These are phyloP conservation scores for Urocynchramus pylzowi DNA, from an alignment of 2,113 vertebrate genomes.

Conservation along the genomic window DNA sequence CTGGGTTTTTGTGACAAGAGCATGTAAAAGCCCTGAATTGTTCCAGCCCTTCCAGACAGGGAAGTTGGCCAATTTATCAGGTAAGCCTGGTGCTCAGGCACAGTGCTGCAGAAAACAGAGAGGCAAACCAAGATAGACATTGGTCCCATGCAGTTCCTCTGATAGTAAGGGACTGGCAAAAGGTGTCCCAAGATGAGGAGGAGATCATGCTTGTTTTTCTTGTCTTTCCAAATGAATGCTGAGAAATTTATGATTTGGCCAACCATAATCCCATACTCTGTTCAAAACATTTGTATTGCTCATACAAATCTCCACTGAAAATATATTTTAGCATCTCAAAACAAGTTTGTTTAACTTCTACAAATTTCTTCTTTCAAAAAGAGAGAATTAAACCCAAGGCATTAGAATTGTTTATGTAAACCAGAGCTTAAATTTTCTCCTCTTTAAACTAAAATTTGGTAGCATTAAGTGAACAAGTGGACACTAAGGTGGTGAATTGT, in stretches of 20 bases:
- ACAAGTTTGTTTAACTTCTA: not conserved
- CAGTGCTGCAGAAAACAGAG: not conserved
- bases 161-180: not conserved
- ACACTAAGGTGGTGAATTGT: not conserved
- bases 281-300: not conserved
- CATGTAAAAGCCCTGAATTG: not conserved
- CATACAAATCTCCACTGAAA: not conserved
- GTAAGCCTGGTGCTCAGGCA: not conserved
- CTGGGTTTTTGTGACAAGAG: not conserved
- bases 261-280: not conserved
- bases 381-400: not conserved
- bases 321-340: not conserved
- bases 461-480: not conserved
- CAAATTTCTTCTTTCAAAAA: not conserved
- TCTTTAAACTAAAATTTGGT: not conserved
- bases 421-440: not conserved
- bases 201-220: not conserved
- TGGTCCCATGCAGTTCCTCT: not conserved
- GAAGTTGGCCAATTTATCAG: not conserved
- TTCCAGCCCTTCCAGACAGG: not conserved
- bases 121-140: not conserved
- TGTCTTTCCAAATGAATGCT: not conserved
- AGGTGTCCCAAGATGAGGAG: fast-evolving
- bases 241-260: not conserved
- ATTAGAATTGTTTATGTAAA: not conserved